Percentiles rank a stretch among this genome's conserved stretches.
Conservation (phyloP, 2,888 invertebrate species). For the Metallyticus violacea region DNA sequence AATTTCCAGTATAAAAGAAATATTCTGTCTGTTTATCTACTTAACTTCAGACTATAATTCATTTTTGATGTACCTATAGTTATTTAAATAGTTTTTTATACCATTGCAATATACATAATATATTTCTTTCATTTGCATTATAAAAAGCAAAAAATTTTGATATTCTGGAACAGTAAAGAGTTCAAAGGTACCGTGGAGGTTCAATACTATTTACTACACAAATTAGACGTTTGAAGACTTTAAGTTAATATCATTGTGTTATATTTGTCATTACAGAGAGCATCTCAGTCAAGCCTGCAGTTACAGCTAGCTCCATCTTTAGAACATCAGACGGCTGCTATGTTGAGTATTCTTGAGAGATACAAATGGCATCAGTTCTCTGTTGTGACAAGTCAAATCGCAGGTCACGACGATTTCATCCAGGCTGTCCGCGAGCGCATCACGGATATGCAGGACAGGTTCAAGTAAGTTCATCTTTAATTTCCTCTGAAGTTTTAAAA, state of each 20-base stretch:
- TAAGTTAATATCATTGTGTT: background rate
- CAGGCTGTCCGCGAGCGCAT: slow-evolving; percentile 88
- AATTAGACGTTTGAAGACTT: background rate
- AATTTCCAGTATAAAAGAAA: no score
- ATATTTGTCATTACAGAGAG: slow-evolving; percentile 48
- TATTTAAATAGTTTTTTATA: no score
- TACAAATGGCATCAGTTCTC: slow-evolving; percentile 97
- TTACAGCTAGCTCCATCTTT: slow-evolving; percentile 94
- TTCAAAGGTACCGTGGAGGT: background rate
- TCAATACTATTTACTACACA: background rate
- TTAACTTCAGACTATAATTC: no score
- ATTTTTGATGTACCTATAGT: no score
- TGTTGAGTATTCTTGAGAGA: slow-evolving; percentile 90
- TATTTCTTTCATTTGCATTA: no score
- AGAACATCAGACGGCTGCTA: slow-evolving; percentile 94
- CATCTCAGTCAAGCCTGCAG: slow-evolving; percentile 84
- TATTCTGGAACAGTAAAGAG: no score
- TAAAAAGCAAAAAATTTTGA: no score
- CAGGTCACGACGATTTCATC: slow-evolving; percentile 93
- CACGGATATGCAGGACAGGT: slow-evolving; percentile 69
- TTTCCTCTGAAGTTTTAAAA: no score
- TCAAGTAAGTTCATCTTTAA: slow-evolving; percentile 48
- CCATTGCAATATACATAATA: no score
- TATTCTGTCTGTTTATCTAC: no score
- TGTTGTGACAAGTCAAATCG: slow-evolving; percentile 89